Evolutionary conservation across 1,140 invertebrate species (phyloP).

Genomic region (Drosophila nannoptera): DNA sequence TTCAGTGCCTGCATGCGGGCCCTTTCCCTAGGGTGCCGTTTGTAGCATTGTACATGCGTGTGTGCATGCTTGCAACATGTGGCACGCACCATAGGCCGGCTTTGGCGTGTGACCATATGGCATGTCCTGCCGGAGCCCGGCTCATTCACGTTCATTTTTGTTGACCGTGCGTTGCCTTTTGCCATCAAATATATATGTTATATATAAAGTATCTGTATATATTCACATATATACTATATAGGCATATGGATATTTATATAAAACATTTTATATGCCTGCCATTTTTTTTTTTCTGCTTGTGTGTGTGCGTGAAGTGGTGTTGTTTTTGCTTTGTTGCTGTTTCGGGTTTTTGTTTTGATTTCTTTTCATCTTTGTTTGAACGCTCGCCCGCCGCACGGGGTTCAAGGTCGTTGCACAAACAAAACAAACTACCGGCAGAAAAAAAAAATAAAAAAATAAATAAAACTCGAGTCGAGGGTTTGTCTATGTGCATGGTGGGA

Average conservation of each 20-base stretch:
- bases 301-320: constrained; percentile 34
- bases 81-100: constrained; percentile 69
- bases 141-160: constrained; percentile 36
- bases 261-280: constrained; percentile 69
- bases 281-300: constrained; percentile 24
- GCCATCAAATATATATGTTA: constrained; percentile 36
- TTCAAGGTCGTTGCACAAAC: constrained; percentile 65
- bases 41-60: constrained; percentile 39
- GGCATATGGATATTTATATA: constrained; percentile 67
- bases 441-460: constrained; percentile 41
- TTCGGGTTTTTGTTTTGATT: constrained; percentile 46
- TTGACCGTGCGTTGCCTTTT: constrained; percentile 37
- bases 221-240: constrained; percentile 4
- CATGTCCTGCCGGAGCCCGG: constrained; percentile 23
- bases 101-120: constrained; percentile 56
- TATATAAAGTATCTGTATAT: constrained; percentile 8
- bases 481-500: constrained; percentile 46
- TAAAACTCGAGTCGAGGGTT: constrained; percentile 48
- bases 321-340: constrained; percentile 38
- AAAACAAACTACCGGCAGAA: constrained; percentile 18
- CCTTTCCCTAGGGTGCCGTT: constrained; percentile 34
- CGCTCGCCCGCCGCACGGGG: constrained; percentile 58
- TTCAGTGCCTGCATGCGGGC: constrained; percentile 10
- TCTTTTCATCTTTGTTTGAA: constrained; percentile 71
- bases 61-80: constrained; percentile 64